Evolutionary conservation across 2,888 invertebrate genomes (phyloP).

Genomic region (Diaphora mendica): DNA sequence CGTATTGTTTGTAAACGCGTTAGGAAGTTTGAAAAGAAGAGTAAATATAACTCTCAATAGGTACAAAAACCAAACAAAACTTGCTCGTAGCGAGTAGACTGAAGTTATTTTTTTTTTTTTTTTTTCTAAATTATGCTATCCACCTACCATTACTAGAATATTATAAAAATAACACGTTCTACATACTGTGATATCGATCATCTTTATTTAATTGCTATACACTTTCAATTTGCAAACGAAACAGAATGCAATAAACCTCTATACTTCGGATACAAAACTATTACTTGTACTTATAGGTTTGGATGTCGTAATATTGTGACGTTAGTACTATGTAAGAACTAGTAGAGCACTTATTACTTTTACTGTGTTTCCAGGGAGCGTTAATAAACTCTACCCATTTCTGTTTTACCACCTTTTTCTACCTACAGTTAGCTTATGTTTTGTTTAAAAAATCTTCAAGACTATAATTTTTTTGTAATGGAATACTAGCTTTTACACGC

Average conservation of each 20-base stretch:
- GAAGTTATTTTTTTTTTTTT: too few species aligned
- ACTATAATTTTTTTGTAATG: too few species aligned
- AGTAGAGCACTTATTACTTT: not conserved
- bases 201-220: not conserved
- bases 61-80: not conserved
- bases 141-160: too few species aligned
- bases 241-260: slow-evolving; percentile 20
- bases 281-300: slow-evolving; percentile 20
- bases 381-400: not conserved
- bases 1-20: not conserved
- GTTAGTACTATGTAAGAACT: not conserved
- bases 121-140: too few species aligned
- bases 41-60: not conserved
- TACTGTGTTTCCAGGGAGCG: not conserved
- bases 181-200: slow-evolving; percentile 19
- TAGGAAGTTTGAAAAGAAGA: not conserved
- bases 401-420: not conserved
- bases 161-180: too few species aligned
- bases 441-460: too few species aligned
- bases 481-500: too few species aligned
- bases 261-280: slow-evolving; percentile 6
- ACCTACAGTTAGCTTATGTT: not conserved
- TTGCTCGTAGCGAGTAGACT: not conserved
- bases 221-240: not conserved
- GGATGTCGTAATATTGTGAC: slow-evolving; percentile 24